Evolutionary conservation across 2,113 vertebrate genomes (phyloP).

Genomic region (rabbit (Oryctolagus cuniculus)): DNA sequence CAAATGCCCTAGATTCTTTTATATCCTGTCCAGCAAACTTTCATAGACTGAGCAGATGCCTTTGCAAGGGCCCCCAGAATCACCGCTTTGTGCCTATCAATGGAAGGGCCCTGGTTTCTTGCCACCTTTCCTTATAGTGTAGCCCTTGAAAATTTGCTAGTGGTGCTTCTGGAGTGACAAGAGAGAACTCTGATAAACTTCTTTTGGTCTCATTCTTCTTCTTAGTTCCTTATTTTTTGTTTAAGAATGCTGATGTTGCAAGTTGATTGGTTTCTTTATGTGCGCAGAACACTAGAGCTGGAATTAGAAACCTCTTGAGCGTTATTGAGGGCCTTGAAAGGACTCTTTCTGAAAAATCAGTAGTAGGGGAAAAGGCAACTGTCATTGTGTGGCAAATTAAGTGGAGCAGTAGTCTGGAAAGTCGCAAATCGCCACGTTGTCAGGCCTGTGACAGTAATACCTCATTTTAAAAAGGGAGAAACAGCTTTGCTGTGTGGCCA

Average conservation of each 20-base stretch:
- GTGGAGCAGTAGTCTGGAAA: conserved; percentile 49
- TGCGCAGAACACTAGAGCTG: not conserved
- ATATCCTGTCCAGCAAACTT: not conserved
- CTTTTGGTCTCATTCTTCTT: conserved; percentile 17
- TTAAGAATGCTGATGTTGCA: conserved; percentile 33
- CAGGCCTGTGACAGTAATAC: not conserved
- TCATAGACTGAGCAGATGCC: not conserved
- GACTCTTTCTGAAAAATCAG: not conserved
- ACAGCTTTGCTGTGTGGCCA: not conserved
- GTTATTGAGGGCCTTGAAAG: not conserved
- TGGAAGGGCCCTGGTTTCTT: not conserved
- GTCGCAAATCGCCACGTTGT: not conserved
- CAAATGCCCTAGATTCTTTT: too few relatives aligned
- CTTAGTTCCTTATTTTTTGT: conserved; percentile 38
- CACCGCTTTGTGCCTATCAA: not conserved
- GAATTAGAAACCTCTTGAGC: conserved; percentile 50
- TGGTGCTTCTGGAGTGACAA: not conserved
- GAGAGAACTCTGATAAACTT: not conserved
- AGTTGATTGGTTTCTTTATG: not conserved
- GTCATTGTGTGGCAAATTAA: conserved; percentile 12
- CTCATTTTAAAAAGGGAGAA: conserved; percentile 12
- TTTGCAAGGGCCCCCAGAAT: not conserved
- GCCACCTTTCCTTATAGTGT: not conserved
- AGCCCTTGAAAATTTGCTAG: not conserved
- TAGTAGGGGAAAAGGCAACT: not conserved